Evolutionary conservation across 1,140 invertebrate species (phyloP), one percentile per base, ranked within the genome.

Genomic region (Cataglyphis hispanica): DNA sequence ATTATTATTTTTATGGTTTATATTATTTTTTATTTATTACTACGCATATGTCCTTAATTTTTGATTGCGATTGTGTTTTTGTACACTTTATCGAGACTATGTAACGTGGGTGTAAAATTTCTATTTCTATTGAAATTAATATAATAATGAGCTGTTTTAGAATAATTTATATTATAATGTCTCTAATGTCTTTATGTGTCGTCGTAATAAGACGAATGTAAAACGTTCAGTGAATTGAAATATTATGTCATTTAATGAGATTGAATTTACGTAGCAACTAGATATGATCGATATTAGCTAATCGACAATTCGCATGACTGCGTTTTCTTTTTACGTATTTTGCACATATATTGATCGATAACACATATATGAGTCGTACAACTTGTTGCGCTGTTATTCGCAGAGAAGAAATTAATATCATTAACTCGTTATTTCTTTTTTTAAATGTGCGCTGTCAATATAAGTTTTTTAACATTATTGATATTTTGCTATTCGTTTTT

Each of bases 301-400:
- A 81, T 76, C 25, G 43, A 60, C 75, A 72, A 13, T 88, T 37
- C 84, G 87, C 87, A 89, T 78, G 85, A 72, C n/a, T 61, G 46
- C 43, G 37, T 58, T 81, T 70, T 37, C 19, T 76, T 50, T 46
- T 76, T 56, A 87, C 25, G 16, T 43, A 25, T 78, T 50, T 6
- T 66, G 43, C 10, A 81, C 27, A 63, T 19, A 6, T 56, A 60
- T 19, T 78, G 31, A 37, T 78, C 7, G 37, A 53, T 80, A 67
- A 83, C 3, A 72, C n/a, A 10, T 50, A 50, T 50, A 50, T 50
- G 56, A 81, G 25, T 34, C 7, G 16, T 34, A 22, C 31, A 64
- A 75, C 22, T 85, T 74, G 53, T 60, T 53, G n/a, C 61, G 50
- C 58, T 50, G 5, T 50, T 13, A 64, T 76, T 27, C 31, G 46